Percentiles rank a stretch among this genome's conserved stretches.
These are phyloP conservation scores for Mnemiopsis leidyi DNA, from an alignment of 37 sponge, comb jelly and placozoan genomes.

Conservation along the genomic window DNA sequence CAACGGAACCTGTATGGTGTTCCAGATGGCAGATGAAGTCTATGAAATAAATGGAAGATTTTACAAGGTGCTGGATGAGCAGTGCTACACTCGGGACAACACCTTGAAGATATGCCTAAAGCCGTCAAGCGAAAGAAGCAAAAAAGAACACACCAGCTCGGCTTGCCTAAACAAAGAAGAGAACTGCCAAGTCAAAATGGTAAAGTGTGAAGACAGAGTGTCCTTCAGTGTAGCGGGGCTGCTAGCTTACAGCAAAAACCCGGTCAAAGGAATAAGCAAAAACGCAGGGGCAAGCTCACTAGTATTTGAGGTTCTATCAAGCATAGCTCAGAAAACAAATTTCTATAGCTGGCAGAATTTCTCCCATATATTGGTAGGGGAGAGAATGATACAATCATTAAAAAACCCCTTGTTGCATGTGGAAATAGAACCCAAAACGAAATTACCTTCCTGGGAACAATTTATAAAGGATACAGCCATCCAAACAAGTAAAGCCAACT, in stretches of 20 bases:
- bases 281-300: neutral
- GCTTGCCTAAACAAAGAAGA: neutral
- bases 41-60: neutral
- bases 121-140: neutral
- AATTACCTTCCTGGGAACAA: neutral
- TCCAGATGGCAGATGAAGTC: conserved; percentile 4
- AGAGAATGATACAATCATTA: neutral
- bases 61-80: neutral
- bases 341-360: neutral
- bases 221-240: neutral
- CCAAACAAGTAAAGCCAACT: neutral
- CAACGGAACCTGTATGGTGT: neutral
- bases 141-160: neutral
- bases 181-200: neutral
- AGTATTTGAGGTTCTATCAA: neutral
- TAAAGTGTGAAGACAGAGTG: neutral
- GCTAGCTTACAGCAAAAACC: conserved; percentile 1
- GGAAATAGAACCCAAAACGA: neutral
- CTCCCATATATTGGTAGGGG: neutral
- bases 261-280: neutral
- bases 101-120: neutral
- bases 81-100: neutral
- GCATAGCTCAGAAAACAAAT: neutral
- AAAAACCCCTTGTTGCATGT: neutral
- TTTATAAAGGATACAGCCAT: neutral